Conservation (phyloP, 2,888 invertebrate genomes). For the Ceramica pisi region DNA sequence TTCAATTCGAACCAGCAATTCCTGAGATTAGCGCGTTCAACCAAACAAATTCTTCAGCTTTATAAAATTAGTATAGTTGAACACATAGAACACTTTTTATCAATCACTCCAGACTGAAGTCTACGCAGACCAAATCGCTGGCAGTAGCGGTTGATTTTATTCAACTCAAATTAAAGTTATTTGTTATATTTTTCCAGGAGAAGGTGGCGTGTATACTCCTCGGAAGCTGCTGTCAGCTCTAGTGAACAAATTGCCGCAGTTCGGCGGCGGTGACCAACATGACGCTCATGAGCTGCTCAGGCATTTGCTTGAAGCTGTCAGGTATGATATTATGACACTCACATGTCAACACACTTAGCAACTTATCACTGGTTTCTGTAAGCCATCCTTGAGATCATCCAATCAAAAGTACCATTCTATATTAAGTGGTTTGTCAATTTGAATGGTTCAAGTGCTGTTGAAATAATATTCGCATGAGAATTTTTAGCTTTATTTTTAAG, state of each 20-base stretch:
- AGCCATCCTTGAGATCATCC: not conserved
- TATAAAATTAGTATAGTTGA: too few relatives aligned
- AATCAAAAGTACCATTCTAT: not conserved
- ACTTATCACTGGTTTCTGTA: not conserved
- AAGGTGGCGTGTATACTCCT: conserved; percentile 92
- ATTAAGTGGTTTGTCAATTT: not conserved
- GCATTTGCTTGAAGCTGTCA: conserved; percentile 96
- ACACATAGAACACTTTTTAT: too few relatives aligned
- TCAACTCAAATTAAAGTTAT: not conserved
- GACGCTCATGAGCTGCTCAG: conserved; percentile 98
- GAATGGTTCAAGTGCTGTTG: not conserved
- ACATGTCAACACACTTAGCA: not conserved
- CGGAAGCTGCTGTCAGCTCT: conserved; percentile 92
- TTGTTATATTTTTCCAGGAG: conserved; percentile 80
- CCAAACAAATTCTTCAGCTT: too few relatives aligned
- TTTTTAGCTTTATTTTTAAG: not conserved
- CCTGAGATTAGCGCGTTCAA: too few relatives aligned
- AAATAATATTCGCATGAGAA: not conserved
- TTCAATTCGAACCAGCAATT: too few relatives aligned
- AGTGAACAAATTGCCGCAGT: conserved; percentile 94
- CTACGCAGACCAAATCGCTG: too few relatives aligned
- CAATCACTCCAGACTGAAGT: too few relatives aligned
- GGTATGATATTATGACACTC: conserved; percentile 78
- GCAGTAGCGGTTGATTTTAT: not conserved
- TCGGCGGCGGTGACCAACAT: conserved; percentile 98